Evolutionary conservation across 1,140 invertebrate genomes (phyloP).

Genomic region (Charaxes varanes): DNA sequence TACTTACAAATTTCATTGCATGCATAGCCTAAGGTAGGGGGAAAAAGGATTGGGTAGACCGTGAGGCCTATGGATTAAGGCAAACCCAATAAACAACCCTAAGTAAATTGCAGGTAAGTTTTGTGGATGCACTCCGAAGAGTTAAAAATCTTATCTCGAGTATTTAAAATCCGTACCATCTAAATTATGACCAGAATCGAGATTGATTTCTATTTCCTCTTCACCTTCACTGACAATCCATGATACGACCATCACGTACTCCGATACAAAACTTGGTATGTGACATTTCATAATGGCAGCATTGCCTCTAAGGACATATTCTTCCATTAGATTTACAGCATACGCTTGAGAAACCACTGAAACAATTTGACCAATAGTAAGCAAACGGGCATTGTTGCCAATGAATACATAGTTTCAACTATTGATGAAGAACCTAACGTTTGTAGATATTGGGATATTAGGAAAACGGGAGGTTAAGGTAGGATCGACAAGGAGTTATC

Average conservation of each 20-base stretch:
- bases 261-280: constrained; percentile 93
- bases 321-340: constrained; percentile 92
- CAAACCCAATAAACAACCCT: constrained; percentile 52
- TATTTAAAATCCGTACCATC: constrained; percentile 76
- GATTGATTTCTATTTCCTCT: constrained; percentile 56
- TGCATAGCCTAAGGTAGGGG: constrained; percentile 69
- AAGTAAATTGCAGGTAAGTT: constrained; percentile 19
- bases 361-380: constrained; percentile 63
- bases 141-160: constrained; percentile 19
- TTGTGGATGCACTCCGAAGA: constrained; percentile 4
- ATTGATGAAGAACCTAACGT: no score
- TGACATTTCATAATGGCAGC: constrained; percentile 93
- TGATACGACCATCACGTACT: constrained; percentile 88
- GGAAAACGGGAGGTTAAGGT: not conserved
- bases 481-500: not conserved
- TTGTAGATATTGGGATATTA: no score
- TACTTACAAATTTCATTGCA: constrained; percentile 60
- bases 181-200: constrained; percentile 78
- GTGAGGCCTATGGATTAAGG: constrained; percentile 74
- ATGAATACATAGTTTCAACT: constrained; percentile 2
- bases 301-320: constrained; percentile 91
- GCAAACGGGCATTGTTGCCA: constrained; percentile 8
- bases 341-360: constrained; percentile 93
- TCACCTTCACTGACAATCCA: constrained; percentile 86
- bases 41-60: constrained; percentile 71